Evolutionary conservation across 37 sponge, comb jelly and placozoan genomes (phyloP), one percentile per base, ranked within the genome.

Genomic region (Aplysina aerophoba): DNA sequence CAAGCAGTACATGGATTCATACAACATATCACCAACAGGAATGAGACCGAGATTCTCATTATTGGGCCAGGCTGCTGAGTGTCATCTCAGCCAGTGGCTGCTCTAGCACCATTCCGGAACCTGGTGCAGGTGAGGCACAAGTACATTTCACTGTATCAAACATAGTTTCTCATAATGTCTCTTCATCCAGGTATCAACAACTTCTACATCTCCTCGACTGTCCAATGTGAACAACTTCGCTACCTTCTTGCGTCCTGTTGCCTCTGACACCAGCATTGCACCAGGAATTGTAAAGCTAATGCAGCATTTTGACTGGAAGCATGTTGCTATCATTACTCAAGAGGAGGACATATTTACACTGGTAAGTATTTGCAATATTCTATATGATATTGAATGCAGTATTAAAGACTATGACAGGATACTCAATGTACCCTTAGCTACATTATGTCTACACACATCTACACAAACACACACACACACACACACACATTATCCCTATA

Each of bases 151-250:
- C n/a, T n/a, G n/a, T n/a, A n/a, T n/a, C n/a, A n/a, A 57, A 4
- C 12, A 19, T 35, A 30, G 55, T 14, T 15, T 57, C 15, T 20
- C 17, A n/a, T n/a, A n/a, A n/a, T n/a, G n/a, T n/a, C n/a, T n/a
- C n/a, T n/a, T 17, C 17, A 17, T 57, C 22, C 66, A 88, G 88
- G 75, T 88, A 27, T 73, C 86, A 0, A 40, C 84, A 21, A 22
- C 79, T 0, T 85, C 92, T 6, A 79, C 79, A 22, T 79, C 88
- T 61, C 92, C 91, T n/a, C 69, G 74, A 19, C 85, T 91, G 5
- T 80, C 84, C 15, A 56, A 72, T 36, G 59, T 5, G 25, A 55
- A 44, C 0, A 44, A 38, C 0, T 91, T 53, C 40, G 73, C 69
- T 16, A 68, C 60, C 3, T 86, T 86, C 79, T 53, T 91, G 13